A percentile compares a stretch with the other conserved stretches of the same genome.
These are phyloP conservation scores for Aspidiotus rigidus DNA, from an alignment of 2,888 invertebrate species.

Conservation along the genomic window DNA sequence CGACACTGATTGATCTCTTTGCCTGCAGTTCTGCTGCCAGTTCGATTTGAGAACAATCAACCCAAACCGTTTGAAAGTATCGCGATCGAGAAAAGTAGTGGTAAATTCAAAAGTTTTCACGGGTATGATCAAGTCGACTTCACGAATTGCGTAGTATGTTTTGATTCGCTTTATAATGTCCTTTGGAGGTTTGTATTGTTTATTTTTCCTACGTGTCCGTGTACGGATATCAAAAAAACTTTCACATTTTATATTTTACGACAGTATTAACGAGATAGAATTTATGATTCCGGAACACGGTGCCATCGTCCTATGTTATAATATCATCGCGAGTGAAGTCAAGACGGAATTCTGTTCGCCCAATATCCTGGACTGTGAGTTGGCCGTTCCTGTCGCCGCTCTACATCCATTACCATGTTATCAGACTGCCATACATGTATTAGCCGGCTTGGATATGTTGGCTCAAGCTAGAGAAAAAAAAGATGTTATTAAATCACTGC, in stretches of 20 bases:
- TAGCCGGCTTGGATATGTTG: constrained; percentile 81
- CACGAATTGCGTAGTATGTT: constrained; percentile 61
- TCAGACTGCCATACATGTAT: constrained; percentile 80
- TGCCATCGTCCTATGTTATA: constrained; percentile 18
- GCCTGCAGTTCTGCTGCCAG: constrained; percentile 65
- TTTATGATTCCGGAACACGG: constrained; percentile 5
- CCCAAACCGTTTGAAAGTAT: constrained; percentile 69
- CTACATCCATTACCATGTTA: constrained; percentile 66
- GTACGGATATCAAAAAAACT: no score
- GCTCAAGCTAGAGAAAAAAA: constrained; percentile 49
- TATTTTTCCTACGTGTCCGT: no score
- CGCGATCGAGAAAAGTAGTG: constrained; percentile 80
- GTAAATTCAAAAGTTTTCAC: constrained; percentile 74
- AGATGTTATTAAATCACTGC: constrained; percentile 52
- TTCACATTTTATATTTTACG: no score
- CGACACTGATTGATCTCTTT: not conserved
- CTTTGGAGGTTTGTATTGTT: constrained; percentile 65
- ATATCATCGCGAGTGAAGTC: constrained; percentile 29
- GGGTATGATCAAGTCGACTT: constrained; percentile 77
- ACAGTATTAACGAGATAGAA: constrained; percentile 13
- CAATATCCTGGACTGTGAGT: constrained; percentile 45
- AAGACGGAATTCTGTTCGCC: constrained; percentile 18
- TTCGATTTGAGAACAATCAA: constrained; percentile 56
- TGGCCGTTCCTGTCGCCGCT: constrained; percentile 65
- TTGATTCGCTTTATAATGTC: constrained; percentile 88